Base-by-base conservation (phyloP, 2,888 invertebrate species). In the Chrysolina oricalcia region DNA sequence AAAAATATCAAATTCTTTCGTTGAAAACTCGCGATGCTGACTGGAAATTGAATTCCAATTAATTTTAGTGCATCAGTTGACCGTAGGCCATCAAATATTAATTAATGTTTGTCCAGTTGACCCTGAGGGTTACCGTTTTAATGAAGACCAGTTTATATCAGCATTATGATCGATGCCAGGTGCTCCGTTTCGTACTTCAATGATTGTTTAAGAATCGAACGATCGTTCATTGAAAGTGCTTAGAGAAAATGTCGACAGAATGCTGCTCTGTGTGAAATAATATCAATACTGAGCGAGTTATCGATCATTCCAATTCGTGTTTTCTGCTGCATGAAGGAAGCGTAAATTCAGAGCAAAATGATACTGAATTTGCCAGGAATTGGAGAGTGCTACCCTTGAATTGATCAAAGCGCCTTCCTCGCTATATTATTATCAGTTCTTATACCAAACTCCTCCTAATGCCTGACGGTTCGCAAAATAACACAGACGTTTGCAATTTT, bases 161-260 rank as follows among this genome's bases (percentile, higher is more conserved):
- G 41, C 64, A 43, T 41, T 43, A 19, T 43, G 43, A 64, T 64
- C 27, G 15, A 64, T 15, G 21, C 68, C 68, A 68, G 56, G 40
- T 68, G 53, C 53, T 68, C 19, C 50, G 35, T 68, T 53, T 27
- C 40, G 17, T 68, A 53, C 40, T 19, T 15, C 53, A 41, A 68
- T 68, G 56, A 40, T 68, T 68, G 68, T 68, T 68, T 17, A 9
- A 53, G 50, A 19, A 68, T 40, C 15, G 23, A 23, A 59, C 35
- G 53, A 68, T 53, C 53, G 68, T 68, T 68, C 68, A 56, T 56
- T 68, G 68, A 68, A 15, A 13, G 23, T 21, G 17, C 68, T n/a
- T 40, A 3, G 17, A 68, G 56, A 68, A 68, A 68, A 41, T 68
- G 19, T 53, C 53, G 35, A 50, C 17, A 11, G 21, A 56, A 40